Conservation (phyloP, 2,113 vertebrate genomes). For the Hypocryptadius cinnamomeus region DNA sequence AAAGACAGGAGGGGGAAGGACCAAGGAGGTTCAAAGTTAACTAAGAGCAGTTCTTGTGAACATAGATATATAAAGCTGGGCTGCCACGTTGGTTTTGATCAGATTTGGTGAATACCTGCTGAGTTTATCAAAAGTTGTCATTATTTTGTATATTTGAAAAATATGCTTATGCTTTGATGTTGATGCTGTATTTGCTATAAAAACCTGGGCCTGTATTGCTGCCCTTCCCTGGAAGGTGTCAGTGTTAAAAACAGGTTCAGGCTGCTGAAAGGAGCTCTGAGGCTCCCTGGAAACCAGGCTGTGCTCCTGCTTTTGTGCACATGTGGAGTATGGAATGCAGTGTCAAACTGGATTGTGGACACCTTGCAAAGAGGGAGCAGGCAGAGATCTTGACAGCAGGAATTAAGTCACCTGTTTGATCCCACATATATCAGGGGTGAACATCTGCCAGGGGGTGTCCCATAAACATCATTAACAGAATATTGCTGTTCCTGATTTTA, state of each 20-base stretch:
- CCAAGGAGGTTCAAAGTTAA: neutral
- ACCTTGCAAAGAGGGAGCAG: neutral
- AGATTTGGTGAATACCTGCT: neutral
- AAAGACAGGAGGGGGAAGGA: neutral
- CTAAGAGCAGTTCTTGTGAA: neutral
- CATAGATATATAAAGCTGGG: neutral
- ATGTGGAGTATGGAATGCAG: neutral
- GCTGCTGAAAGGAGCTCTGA: neutral
- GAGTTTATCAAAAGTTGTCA: neutral
- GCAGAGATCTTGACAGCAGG: neutral
- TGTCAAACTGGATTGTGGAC: neutral
- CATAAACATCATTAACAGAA: neutral
- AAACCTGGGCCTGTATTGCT: neutral
- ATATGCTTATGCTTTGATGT: neutral
- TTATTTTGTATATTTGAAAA: neutral
- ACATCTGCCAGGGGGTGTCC: neutral
- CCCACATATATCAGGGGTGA: fast-evolving
- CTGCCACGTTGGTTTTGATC: neutral
- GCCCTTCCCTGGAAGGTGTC: neutral
- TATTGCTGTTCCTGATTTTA: neutral
- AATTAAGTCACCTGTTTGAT: neutral
- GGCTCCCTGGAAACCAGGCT: neutral
- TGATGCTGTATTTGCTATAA: neutral
- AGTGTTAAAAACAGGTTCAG: neutral
- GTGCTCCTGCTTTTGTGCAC: neutral